Percentiles rank a stretch among this genome's conserved stretches.
Conservation (phyloP, 2,113 vertebrate genomes). For the Semnornis frantzii region DNA sequence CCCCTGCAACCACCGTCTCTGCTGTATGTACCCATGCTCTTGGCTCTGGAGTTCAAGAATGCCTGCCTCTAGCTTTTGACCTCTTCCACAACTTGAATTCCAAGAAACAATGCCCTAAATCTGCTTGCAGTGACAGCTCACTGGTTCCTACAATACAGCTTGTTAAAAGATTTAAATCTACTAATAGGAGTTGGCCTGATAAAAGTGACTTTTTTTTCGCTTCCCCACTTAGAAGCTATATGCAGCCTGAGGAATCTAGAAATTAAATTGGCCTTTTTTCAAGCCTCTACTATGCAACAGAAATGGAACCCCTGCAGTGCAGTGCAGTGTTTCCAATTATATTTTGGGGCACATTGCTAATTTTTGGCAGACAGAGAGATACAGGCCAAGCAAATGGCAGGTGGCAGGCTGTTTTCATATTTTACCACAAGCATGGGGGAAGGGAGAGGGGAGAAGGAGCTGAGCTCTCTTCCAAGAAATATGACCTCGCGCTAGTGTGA, state of each 20-base stretch:
- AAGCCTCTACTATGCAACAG: conserved; percentile 50
- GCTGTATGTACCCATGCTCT: not conserved
- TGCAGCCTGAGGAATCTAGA: conserved; percentile 29
- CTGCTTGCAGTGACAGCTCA: not conserved
- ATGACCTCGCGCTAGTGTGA: not conserved
- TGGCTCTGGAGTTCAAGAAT: not conserved
- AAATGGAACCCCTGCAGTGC: conserved; percentile 45
- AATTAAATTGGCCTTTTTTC: conserved; percentile 65
- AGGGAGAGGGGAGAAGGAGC: conserved; percentile 15
- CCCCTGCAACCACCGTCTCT: not conserved
- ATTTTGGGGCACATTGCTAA: conserved; percentile 57
- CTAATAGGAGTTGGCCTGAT: conserved; percentile 60
- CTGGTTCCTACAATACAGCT: not conserved
- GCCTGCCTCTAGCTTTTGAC: not conserved
- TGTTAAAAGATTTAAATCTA: conserved; percentile 34
- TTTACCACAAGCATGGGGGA: conserved; percentile 26
- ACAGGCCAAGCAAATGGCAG: conserved; percentile 60
- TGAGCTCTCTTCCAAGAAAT: conserved; percentile 7
- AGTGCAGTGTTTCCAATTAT: conserved; percentile 65
- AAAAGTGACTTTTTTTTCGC: not conserved
- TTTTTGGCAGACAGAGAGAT: conserved; percentile 59
- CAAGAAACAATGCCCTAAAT: conserved; percentile 31
- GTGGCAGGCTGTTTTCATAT: conserved; percentile 62
- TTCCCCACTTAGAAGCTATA: conserved; percentile 34
- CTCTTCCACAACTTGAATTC: not conserved